Base-by-base conservation (phyloP, 2,113 vertebrate species). In the Acrocephalus kingi region DNA sequence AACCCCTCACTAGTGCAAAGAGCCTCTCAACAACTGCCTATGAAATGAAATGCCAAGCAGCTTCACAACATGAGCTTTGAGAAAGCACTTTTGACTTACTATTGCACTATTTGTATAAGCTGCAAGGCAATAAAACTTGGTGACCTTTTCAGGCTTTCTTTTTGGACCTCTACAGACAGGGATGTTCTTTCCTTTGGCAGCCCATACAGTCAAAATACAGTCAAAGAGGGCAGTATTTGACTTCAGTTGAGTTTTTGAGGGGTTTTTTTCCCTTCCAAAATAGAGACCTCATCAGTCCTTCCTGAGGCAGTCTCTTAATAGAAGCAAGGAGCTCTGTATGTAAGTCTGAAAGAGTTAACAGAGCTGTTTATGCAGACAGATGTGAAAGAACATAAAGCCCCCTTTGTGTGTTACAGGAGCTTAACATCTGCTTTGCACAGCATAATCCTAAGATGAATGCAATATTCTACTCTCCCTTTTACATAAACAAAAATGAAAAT, bases 351-450 rank as follows among this genome's bases (percentile, higher is more conserved):
- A 96, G 92, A 96, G 96, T 97, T 97, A 97, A 97, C 77, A 89
- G 80, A 82, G 88, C 94, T 97, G 92, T 97, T 97, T 97, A 95
- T 96, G 77, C 77, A 94, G 95, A 97, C 97, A 97, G 97, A 97
- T 97, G 96, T 97, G 97, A 92, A 85, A 84, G 91, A 91, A 94
- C 73, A 97, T 88, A 97, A 96, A 97, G 95, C 59, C 56, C 59
- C 86, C 90, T 97, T 97, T 97, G 96, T 97, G 83, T 74, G 83
- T 92, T 94, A 89, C 82, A 85, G 81, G 85, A 96, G 91, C 92
- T 96, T 96, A 97, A 96, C 96, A 97, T 97, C 96, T 97, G 96
- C 94, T 97, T 97, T 95, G 94, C 94, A 94, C 89, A 94, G 92
- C 92, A 81, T 94, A 97, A 97, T 95, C 94, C 80, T 82, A 94